phyloP scores from a whole-genome alignment of 2,888 invertebrate species.

The Cryptophagus acutangulus region DNA sequence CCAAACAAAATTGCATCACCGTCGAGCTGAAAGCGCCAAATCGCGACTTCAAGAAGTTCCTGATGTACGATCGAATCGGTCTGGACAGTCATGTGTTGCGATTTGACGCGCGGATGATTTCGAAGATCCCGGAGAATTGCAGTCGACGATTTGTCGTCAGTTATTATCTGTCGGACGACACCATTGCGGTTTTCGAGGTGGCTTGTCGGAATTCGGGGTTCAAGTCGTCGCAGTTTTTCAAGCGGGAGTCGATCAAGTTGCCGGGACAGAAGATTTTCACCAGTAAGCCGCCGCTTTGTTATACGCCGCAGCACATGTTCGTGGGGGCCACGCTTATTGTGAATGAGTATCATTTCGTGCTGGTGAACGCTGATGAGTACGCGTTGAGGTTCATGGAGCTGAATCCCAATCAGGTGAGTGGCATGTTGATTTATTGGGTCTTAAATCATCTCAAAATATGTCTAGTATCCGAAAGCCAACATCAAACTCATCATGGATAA shows the following conservation, averaged over 20 bases:
- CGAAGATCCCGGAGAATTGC: slow-evolving; percentile 60
- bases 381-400: slow-evolving; percentile 83
- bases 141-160: slow-evolving; percentile 73
- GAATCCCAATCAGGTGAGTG: slow-evolving; percentile 62
- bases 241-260: slow-evolving; percentile 64
- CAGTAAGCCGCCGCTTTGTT: slow-evolving; percentile 68
- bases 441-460: slow-evolving; percentile 2
- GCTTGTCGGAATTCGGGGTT: slow-evolving; percentile 48
- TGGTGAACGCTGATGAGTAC: slow-evolving; percentile 81
- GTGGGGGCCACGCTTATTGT: slow-evolving; percentile 75
- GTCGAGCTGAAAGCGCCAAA: slow-evolving; percentile 75
- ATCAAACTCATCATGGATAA: slow-evolving; percentile 68
- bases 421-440: not conserved
- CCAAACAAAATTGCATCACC: slow-evolving; percentile 78
- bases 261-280: slow-evolving; percentile 69
- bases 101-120: slow-evolving; percentile 73
- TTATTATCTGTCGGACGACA: slow-evolving; percentile 78
- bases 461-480: slow-evolving; percentile 72
- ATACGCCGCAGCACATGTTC: slow-evolving; percentile 76
- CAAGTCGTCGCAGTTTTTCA: slow-evolving; percentile 60
- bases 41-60: slow-evolving; percentile 73
- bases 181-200: slow-evolving; percentile 76
- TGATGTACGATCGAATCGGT: slow-evolving; percentile 68
- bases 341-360: slow-evolving; percentile 71
- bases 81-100: slow-evolving; percentile 72